Conservation (phyloP, 2,797 vertebrate species). For the Xiphorhynchus erythropygius region DNA sequence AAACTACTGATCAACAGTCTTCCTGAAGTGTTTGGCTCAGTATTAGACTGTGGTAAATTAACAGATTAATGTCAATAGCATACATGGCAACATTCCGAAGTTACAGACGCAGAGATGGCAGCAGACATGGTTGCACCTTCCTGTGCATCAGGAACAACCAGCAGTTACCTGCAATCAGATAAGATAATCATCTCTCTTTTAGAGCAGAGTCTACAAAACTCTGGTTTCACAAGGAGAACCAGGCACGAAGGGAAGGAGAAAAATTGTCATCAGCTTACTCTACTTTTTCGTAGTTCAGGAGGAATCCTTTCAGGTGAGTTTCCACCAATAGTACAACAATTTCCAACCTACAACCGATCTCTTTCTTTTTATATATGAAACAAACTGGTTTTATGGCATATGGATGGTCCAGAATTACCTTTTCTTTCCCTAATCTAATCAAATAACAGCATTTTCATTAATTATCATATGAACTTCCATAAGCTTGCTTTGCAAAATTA, state of each 20-base stretch:
- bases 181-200: neutral
- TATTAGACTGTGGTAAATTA: neutral
- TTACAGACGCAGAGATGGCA: neutral
- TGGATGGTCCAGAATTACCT: neutral
- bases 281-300: neutral
- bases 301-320: neutral
- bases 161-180: neutral
- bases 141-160: neutral
- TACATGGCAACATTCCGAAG: neutral
- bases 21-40: neutral
- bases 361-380: neutral
- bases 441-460: neutral
- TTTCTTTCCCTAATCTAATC: neutral
- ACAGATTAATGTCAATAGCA: neutral
- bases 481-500: neutral
- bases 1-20: neutral
- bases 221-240: neutral
- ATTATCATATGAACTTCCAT: neutral
- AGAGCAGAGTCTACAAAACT: neutral
- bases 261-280: neutral
- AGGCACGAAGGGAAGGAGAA: neutral
- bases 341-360: neutral
- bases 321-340: neutral
- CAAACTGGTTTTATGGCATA: neutral
- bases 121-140: neutral